Conservation (phyloP, 2,113 vertebrate species). For the Guaruba guarouba region DNA sequence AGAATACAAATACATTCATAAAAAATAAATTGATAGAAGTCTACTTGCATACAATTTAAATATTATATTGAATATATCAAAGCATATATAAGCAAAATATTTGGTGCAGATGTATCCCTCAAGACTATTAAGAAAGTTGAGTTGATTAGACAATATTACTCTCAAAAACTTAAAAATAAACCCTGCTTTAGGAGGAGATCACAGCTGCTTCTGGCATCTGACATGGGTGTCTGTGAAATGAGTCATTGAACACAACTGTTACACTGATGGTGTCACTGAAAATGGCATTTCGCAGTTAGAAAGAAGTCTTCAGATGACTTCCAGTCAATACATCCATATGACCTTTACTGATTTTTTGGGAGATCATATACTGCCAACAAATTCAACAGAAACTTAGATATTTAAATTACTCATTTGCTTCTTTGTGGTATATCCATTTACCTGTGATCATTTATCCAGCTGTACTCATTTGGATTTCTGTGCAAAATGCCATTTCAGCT, state of each 20-base stretch:
- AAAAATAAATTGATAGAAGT: neutral
- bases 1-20: neutral
- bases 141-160: neutral
- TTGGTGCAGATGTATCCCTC: neutral
- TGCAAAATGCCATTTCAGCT: neutral
- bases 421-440: neutral
- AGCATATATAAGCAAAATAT: neutral
- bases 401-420: neutral
- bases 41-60: neutral
- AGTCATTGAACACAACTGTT: neutral
- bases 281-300: conserved; percentile 18
- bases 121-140: neutral
- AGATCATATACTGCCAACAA: neutral
- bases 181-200: neutral
- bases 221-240: neutral
- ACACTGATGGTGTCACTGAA: neutral
- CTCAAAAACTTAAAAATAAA: neutral
- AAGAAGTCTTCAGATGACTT: neutral
- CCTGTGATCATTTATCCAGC: neutral
- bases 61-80: neutral
- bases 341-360: neutral
- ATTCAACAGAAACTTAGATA: neutral
- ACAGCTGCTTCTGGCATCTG: neutral
- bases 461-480: neutral
- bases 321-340: neutral